These are phyloP conservation scores for Physocephala rufipes DNA, from an alignment of 2,888 invertebrate genomes.

Conservation along the genomic window DNA sequence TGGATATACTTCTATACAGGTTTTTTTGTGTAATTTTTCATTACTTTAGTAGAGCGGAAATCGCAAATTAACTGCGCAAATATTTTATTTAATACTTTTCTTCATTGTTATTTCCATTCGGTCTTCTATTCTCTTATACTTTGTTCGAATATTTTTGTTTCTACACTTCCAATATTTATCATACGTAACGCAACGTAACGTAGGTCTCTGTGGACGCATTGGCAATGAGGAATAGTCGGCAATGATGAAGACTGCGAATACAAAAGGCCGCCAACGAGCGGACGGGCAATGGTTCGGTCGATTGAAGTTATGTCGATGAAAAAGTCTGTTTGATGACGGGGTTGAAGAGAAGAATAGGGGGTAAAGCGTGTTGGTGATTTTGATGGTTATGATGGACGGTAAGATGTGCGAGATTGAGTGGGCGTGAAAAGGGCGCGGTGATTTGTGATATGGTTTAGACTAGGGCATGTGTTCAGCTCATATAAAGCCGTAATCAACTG, in stretches of 20 bases:
- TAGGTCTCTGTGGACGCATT: too few relatives aligned
- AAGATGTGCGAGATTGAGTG: background rate
- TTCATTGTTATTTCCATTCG: background rate
- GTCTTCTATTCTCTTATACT: background rate
- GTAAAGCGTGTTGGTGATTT: background rate
- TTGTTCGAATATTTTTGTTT: background rate
- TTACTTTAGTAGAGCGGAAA: conserved; percentile 54
- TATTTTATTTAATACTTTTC: conserved; percentile 36
- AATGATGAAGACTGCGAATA: background rate
- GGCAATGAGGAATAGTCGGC: background rate
- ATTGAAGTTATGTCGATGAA: background rate
- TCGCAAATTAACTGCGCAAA: conserved; percentile 59
- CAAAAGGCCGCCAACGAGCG: background rate
- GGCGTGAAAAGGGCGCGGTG: background rate
- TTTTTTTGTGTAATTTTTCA: conserved; percentile 18
- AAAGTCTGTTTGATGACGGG: too few relatives aligned
- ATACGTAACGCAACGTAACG: background rate
- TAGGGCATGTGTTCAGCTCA: conserved; percentile 13
- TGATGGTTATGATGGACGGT: background rate
- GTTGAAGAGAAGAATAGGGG: background rate
- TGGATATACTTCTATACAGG: background rate
- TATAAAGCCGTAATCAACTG: conserved; percentile 21
- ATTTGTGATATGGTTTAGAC: too few relatives aligned
- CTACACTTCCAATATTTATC: conserved; percentile 17
- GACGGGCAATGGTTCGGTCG: too few relatives aligned